Evolutionary conservation across 2,113 vertebrate species (phyloP), one percentile per base, ranked within the genome.

Genomic region (Athene noctua): DNA sequence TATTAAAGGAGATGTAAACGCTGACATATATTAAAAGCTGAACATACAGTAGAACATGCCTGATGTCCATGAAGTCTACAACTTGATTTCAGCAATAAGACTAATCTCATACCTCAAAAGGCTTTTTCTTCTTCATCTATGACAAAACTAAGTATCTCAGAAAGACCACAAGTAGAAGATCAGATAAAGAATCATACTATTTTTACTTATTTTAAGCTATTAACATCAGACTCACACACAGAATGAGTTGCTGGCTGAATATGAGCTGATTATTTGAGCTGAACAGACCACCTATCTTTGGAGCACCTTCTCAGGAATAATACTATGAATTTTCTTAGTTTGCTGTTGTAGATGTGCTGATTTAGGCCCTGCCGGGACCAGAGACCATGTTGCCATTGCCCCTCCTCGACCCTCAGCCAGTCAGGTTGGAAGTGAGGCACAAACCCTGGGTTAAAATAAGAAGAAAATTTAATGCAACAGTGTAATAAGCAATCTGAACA

Each of bases 171-270:
- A 3, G 3, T 17, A 88, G 44, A 94, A 92, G 80, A 83, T 0
- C 26, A 67, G 52, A 63, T 7, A 59, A 66, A 72, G 23, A 70
- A 70, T 78, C 21, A 47, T 36, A 9, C 3, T 26, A 30, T 17
- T 7, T 63, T 58, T 78, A 74, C 2, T 3, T 57, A 72, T 59
- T 88, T 82, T 26, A 42, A 83, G 54, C 25, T 59, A 72, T 29
- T 75, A 63, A 30, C 10, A 42, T 11, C 34, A 9, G 23, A n/a
- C 4, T 77, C 42, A 26, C 32, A 87, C 10, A 89, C 0, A 0
- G 13, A 86, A 87, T 1, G 1, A 66, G 13, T 1, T 80, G 11
- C 25, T 84, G 27, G 17, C 42, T 84, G 25, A 88, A 73, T 47
- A 52, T 15, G 27, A 92, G 7, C 27, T 47, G 30, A 54, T 36